Base-by-base conservation (phyloP, 2,888 invertebrate genomes). In the Cremastinae sp. region DNA sequence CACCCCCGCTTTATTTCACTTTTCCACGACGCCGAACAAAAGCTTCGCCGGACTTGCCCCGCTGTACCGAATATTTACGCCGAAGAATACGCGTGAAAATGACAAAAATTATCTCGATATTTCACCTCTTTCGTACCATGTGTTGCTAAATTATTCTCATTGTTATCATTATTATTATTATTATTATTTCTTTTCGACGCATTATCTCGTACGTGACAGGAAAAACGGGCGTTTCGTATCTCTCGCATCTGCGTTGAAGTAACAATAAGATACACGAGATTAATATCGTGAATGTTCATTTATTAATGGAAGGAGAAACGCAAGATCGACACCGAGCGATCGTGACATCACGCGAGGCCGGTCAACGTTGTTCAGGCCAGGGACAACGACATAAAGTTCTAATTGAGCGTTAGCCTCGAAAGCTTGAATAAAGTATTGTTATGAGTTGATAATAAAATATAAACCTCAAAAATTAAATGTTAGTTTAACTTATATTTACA, bases 261-360 rank as follows among this genome's bases (percentile, higher is more conserved):
- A 45, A 51, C 58, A 59, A n/a, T n/a, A n/a, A 47, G 59, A 41
- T 53, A 62, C 34, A 34, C 34, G 12, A 12, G 70, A 70, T 54
- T 20, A 54, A 45, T 54, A 54, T 62, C 70, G 20, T 14, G 36
- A 36, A 36, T 16, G 12, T 49, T 62, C 47, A 53, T 71, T 62
- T 70, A 51, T 61, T 61, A 43, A 59, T 53, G 69, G 61, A 51
- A 8, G 43, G 53, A n/a, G 47, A 53, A 70, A 53, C 12, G 41
- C 43, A 41, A 28, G 20, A 34, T 61, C 41, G 14, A n/a, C 9
- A 28, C 61, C 41, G 20, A 43, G 51, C 12, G 41, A 69, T 47
- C 22, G 28, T 2, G 16, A 16, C 14, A 58, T 56, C 56, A 58
- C 56, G 66, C 66, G 20, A 69, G 68, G 47, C 36, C 20, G 58